Conservation (phyloP, 2,113 vertebrate genomes). For the Oreochromis tanganicae region DNA sequence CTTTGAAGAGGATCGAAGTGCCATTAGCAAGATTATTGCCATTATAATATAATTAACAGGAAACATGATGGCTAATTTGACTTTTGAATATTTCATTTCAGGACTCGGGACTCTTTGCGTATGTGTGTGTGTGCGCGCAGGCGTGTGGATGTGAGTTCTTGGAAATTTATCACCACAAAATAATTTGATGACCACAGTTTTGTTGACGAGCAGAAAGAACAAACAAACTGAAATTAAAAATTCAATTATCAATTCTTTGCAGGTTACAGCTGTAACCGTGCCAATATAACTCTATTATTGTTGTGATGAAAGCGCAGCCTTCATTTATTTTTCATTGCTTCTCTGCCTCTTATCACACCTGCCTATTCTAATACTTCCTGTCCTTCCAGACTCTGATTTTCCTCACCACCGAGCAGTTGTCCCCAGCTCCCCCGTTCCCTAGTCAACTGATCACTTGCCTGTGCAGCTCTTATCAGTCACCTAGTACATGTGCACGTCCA, state of each 20-base stretch:
- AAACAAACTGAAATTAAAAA: neutral
- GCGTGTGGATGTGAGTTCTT: rapidly evolving
- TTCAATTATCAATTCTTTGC: neutral
- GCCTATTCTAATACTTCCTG: neutral
- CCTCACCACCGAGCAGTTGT: neutral
- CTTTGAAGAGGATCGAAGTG: neutral
- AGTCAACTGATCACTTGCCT: neutral
- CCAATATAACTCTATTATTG: neutral
- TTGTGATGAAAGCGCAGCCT: neutral
- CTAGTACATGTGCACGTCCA: neutral
- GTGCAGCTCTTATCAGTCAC: neutral
- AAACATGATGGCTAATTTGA: slow-evolving; percentile 3
- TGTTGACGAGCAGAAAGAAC: neutral
- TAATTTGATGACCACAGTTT: neutral
- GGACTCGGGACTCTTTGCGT: neutral
- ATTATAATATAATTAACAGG: slow-evolving; percentile 5
- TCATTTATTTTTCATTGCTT: neutral
- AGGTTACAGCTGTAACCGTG: neutral
- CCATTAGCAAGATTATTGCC: neutral
- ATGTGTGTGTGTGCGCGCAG: rapidly evolving
- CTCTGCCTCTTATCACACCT: neutral
- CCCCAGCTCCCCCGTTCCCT: neutral
- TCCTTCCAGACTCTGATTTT: neutral
- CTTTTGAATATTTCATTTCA: neutral
- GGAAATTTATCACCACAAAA: neutral